These are phyloP conservation scores for Ethmia dodecea DNA, from an alignment of 2,888 invertebrate species.

Conservation along the genomic window DNA sequence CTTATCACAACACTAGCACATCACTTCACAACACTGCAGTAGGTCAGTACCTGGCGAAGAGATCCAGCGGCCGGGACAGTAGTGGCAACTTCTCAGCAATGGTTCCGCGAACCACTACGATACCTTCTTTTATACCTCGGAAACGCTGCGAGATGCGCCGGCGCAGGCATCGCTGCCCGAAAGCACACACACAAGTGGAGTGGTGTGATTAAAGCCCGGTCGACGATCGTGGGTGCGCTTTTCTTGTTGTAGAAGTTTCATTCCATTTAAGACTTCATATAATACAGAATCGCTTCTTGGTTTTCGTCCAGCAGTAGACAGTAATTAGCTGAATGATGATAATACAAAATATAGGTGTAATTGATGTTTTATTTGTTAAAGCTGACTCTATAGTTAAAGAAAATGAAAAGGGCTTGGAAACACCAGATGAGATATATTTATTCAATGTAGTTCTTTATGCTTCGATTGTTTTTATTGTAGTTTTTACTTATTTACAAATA, in stretches of 20 bases:
- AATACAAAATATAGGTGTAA: no score
- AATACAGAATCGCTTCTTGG: no score
- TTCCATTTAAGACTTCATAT: no score
- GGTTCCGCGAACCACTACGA: constrained; percentile 57
- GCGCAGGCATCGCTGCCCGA: constrained; percentile 43
- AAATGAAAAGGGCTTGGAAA: no score
- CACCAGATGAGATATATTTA: no score
- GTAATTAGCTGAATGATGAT: no score
- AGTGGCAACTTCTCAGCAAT: constrained; percentile 63
- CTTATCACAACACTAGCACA: constrained; percentile 22
- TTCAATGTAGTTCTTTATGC: no score
- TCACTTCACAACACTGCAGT: constrained; percentile 21
- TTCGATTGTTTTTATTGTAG: no score
- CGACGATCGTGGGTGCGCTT: constrained; percentile 52
- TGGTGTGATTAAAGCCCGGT: constrained; percentile 25
- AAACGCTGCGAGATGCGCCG: constrained; percentile 66
- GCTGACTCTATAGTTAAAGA: no score
- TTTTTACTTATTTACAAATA: no score
- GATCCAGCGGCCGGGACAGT: constrained; percentile 34
- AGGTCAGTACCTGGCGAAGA: constrained; percentile 21
- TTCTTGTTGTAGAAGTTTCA: constrained; percentile 31
- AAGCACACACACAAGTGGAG: constrained; percentile 39
- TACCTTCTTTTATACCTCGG: constrained; percentile 74
- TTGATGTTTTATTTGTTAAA: no score
- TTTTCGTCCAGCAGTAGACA: no score